Base-by-base conservation (phyloP, 1,140 invertebrate genomes). In the Reticulitermes speratus region DNA sequence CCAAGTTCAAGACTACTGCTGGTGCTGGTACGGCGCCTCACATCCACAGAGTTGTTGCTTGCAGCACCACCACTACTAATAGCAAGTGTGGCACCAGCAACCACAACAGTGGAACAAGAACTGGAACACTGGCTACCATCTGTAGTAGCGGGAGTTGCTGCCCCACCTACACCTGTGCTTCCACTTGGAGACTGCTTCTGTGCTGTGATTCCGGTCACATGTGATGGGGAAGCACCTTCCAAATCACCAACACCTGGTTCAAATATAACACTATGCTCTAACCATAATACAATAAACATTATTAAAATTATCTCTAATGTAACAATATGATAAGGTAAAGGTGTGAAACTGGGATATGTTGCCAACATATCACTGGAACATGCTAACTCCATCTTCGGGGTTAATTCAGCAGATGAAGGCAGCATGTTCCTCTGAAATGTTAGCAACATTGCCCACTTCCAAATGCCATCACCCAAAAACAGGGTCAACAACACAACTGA, bases 81-180 rank as follows among this genome's bases (percentile, higher is more conserved):
- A 32, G 83, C 45, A n/a, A 84, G n/a, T 45, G 45, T 84, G n/a
- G 83, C n/a, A 30, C 65, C 52, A 55, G 87, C 93, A 83, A 96
- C 94, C 87, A 96, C 96, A 25, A 96, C 95, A 7, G 96, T 97
- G 88, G 96, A 96, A 89, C 96, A 96, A 45, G 95, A 96, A 75
- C 95, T 96, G 83, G 95, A 96, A 90, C 96, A 96, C 89, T 96
- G 96, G 11, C 95, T 96, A 32, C 95, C 95, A 52, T 93, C 92
- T 5, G 91, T 90, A 11, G 90, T 90, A 2, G 89, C 89, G 23
- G 88, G 87, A 14, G 92, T 91, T 48, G 86, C 90, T 44, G 89
- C 48, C 14, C 83, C 83, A 32, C 52, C 83, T 45, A 84, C 45
- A 48, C 44, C 83, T 16, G 85, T 69, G 59, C 65, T 85, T 2